phyloP scores from a whole-genome alignment of 2,888 invertebrate species.

The Boloria selene region DNA sequence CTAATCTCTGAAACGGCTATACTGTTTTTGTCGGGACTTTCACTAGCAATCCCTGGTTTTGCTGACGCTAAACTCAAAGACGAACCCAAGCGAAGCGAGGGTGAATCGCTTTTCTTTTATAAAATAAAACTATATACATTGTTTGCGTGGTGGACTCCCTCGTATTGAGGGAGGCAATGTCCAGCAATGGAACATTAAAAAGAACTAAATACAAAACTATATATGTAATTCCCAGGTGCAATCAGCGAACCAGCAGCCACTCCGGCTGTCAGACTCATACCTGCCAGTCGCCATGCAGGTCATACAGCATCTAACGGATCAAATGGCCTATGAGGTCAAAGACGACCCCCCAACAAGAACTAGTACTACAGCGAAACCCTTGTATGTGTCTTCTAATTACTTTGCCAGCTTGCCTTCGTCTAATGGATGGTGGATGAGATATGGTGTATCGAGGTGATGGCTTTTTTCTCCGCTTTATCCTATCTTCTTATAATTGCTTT shows the following conservation, averaged over 20 bases:
- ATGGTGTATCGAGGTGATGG: slow-evolving; percentile 58
- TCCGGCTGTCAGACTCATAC: slow-evolving; percentile 83
- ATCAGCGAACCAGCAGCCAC: slow-evolving; percentile 65
- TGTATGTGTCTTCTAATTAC: slow-evolving; percentile 50
- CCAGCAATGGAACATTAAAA: no score
- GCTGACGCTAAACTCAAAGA: no score
- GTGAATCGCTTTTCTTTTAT: no score
- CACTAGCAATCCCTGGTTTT: no score
- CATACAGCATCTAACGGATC: slow-evolving; percentile 83
- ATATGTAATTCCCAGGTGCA: slow-evolving; percentile 59
- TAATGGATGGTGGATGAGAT: slow-evolving; percentile 57
- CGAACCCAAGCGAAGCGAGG: no score
- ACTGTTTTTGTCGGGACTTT: no score
- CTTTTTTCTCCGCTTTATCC: slow-evolving; percentile 34
- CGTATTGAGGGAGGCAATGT: no score
- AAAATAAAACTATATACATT: no score
- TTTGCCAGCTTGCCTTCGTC: slow-evolving; percentile 39
- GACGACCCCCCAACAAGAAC: slow-evolving; percentile 55
- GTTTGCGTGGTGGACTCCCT: no score
- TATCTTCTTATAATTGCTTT: slow-evolving; percentile 17
- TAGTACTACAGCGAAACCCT: slow-evolving; percentile 44
- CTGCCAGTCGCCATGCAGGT: slow-evolving; percentile 87
- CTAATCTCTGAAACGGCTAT: no score
- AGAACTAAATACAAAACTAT: no score
- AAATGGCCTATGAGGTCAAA: slow-evolving; percentile 81